Conservation (phyloP, 1,140 invertebrate species). For the Leptinotarsa undecemlineata region DNA sequence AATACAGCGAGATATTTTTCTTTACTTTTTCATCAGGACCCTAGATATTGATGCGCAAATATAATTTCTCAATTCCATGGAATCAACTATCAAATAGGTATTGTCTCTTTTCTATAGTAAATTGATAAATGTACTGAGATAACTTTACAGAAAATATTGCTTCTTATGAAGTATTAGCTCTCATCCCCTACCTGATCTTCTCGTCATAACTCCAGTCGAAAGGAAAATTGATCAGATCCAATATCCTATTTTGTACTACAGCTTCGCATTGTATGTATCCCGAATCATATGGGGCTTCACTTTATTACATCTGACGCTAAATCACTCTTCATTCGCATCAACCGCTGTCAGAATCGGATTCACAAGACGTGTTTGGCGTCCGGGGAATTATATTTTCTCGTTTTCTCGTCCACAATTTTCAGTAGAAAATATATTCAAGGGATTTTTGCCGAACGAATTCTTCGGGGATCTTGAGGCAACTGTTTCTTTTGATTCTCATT, state of each 20-base stretch:
- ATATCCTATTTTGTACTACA: conserved; percentile 15
- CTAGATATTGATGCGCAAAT: no score
- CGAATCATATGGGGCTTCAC: conserved; percentile 2
- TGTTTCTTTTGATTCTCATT: neutral
- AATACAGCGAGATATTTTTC: no score
- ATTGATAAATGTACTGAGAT: no score
- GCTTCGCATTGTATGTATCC: conserved; percentile 16
- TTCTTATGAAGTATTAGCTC: no score
- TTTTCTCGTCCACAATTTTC: neutral
- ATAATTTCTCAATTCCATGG: no score
- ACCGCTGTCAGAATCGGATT: neutral
- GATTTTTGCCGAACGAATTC: neutral
- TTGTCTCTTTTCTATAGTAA: no score
- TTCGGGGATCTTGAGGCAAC: neutral
- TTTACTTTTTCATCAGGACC: neutral
- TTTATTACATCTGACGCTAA: conserved; percentile 24
- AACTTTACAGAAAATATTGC: no score
- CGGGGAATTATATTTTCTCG: conserved; percentile 15
- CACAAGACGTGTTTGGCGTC: neutral
- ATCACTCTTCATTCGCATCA: conserved; percentile 21
- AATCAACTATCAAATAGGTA: no score
- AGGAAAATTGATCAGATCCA: conserved; percentile 1
- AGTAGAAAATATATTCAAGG: neutral
- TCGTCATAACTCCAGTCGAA: neutral
- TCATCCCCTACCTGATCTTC: no score